Evolutionary conservation across 2,888 invertebrate genomes (phyloP).

Genomic region (Epiblema foenella): DNA sequence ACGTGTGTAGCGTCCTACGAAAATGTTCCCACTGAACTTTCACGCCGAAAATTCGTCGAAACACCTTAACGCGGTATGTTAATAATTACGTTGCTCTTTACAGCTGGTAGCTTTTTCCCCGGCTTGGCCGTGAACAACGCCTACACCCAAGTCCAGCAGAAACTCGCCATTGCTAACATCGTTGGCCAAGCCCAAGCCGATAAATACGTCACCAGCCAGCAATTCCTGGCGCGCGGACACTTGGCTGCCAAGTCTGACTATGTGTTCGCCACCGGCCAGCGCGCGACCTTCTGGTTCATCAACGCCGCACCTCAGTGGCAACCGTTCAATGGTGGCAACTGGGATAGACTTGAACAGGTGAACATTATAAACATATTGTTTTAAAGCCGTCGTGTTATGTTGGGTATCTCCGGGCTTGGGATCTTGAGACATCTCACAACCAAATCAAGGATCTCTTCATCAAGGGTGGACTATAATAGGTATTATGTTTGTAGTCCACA

Average conservation of each 20-base stretch:
- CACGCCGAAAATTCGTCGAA: too few species aligned
- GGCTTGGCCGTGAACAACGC: slow-evolving; percentile 68
- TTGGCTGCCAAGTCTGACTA: slow-evolving; percentile 86
- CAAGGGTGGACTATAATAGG: too few species aligned
- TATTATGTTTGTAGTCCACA: too few species aligned
- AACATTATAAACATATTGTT: background rate
- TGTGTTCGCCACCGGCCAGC: slow-evolving; percentile 85
- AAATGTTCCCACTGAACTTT: too few species aligned
- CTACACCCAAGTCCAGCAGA: slow-evolving; percentile 73
- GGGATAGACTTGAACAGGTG: slow-evolving; percentile 82
- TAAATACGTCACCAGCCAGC: slow-evolving; percentile 74
- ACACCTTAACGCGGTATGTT: background rate
- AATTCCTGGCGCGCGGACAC: slow-evolving; percentile 86
- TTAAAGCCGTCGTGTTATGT: background rate
- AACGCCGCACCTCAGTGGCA: slow-evolving; percentile 89
- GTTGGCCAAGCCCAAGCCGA: slow-evolving; percentile 68
- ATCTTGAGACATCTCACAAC: too few species aligned
- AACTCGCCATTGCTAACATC: slow-evolving; percentile 58
- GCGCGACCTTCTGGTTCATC: slow-evolving; percentile 86
- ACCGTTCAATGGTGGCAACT: slow-evolving; percentile 85
- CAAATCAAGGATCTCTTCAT: too few species aligned
- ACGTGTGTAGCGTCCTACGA: too few species aligned
- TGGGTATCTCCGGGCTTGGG: too few species aligned
- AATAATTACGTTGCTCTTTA: slow-evolving; percentile 39
- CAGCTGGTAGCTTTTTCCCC: slow-evolving; percentile 80